Conservation (phyloP, 2,888 invertebrate species). For the Drosophila robusta region DNA sequence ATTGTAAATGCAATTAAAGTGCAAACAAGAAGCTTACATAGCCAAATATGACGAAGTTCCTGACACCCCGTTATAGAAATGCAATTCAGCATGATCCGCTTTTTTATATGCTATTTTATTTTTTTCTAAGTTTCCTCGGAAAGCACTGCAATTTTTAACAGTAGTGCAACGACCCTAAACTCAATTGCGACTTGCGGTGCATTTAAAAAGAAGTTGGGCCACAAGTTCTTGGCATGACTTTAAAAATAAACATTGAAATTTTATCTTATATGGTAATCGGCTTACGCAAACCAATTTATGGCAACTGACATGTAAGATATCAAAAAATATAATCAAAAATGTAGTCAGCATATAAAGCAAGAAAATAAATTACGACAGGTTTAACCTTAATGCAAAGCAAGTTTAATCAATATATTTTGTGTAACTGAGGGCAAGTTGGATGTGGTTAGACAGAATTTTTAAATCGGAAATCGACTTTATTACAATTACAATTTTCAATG, state of each 20-base stretch:
- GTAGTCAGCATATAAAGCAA: neutral
- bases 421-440: neutral
- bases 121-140: constrained; percentile 5
- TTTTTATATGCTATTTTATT: constrained; percentile 9
- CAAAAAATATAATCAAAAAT: neutral
- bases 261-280: constrained; percentile 16
- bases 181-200: neutral
- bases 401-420: neutral
- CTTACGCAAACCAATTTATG: constrained; percentile 26
- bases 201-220: constrained; percentile 15
- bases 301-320: constrained; percentile 18
- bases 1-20: neutral
- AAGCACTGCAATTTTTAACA: constrained; percentile 23
- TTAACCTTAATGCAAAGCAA: neutral
- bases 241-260: constrained; percentile 8
- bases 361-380: neutral
- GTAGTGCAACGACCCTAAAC: constrained; percentile 39
- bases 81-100: constrained; percentile 33
- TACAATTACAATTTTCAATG: too few species aligned
- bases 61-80: neutral
- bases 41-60: constrained; percentile 2
- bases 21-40: neutral
- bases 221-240: constrained; percentile 28
- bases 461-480: neutral
- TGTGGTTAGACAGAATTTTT: too few species aligned